phyloP scores from a whole-genome alignment of 2,797 vertebrate species.

The Cephalopachus bancanus region DNA sequence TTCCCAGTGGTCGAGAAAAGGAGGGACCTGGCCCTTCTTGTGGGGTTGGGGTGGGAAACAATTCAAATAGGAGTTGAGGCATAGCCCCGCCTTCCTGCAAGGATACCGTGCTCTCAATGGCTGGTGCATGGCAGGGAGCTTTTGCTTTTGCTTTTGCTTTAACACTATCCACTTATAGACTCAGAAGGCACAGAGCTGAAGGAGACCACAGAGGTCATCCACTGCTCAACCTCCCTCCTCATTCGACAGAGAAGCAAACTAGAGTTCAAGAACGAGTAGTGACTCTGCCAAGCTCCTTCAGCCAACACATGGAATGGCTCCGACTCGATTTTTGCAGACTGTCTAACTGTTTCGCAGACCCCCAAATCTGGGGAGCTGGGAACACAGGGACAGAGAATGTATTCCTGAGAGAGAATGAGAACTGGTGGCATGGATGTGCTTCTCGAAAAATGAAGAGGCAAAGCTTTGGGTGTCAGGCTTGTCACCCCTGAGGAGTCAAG shows the following conservation, averaged over 20 bases:
- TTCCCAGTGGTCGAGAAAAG: not conserved
- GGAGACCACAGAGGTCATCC: rapidly evolving
- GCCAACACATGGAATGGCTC: rapidly evolving
- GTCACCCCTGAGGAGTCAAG: not conserved
- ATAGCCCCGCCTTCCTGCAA: not conserved
- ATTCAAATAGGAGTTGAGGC: too few relatives aligned
- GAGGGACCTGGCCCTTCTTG: too few relatives aligned
- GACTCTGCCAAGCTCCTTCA: not conserved
- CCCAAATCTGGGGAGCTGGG: not conserved
- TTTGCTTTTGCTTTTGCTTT: not conserved
- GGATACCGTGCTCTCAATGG: not conserved
- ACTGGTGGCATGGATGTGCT: not conserved
- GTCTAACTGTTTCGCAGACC: not conserved
- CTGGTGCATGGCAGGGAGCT: not conserved
- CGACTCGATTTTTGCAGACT: not conserved
- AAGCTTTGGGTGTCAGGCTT: not conserved
- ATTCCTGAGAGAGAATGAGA: not conserved
- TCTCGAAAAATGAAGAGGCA: not conserved
- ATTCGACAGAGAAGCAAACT: not conserved
- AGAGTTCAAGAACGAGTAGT: not conserved
- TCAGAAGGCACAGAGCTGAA: rapidly evolving
- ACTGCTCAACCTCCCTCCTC: not conserved
- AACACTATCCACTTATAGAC: not conserved
- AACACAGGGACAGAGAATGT: not conserved
- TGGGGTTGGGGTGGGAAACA: too few relatives aligned